Conservation (phyloP, 2,888 invertebrate genomes). For the Yponomeuta evonymella region DNA sequence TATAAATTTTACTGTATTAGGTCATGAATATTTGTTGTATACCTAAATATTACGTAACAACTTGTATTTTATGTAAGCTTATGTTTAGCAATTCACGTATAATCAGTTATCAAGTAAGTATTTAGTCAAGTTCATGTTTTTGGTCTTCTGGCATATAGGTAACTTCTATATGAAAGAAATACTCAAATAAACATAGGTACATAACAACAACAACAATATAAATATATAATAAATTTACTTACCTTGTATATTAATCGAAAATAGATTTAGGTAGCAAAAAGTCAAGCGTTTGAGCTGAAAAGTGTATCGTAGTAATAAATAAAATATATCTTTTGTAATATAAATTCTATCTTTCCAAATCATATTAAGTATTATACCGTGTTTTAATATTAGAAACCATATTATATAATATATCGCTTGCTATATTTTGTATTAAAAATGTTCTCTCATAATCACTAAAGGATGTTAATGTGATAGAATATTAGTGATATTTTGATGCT, state of each 20-base stretch:
- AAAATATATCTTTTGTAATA: conserved; percentile 45
- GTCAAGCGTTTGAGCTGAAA: conserved; percentile 33
- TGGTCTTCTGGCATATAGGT: background rate
- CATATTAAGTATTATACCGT: conserved; percentile 1
- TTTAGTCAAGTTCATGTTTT: background rate
- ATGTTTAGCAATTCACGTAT: background rate
- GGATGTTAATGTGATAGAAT: conserved; percentile 45
- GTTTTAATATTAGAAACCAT: background rate
- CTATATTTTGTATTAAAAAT: conserved; percentile 30
- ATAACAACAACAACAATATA: background rate
- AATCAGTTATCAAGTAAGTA: background rate
- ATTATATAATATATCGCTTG: conserved; percentile 18
- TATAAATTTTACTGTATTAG: conserved; percentile 15
- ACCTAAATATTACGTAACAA: background rate
- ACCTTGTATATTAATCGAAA: conserved; percentile 27
- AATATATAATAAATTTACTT: background rate
- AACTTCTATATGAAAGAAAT: background rate
- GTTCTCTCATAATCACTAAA: conserved; percentile 26
- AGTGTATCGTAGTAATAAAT: conserved; percentile 67
- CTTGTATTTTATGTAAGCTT: too few species aligned
- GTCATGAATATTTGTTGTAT: background rate
- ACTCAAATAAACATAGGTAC: too few species aligned
- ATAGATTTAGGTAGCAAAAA: conserved; percentile 22
- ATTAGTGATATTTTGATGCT: conserved; percentile 55
- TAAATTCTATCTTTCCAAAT: conserved; percentile 30